Base-by-base conservation (phyloP, 2,888 invertebrate species). In the Ennomos erosarius region DNA sequence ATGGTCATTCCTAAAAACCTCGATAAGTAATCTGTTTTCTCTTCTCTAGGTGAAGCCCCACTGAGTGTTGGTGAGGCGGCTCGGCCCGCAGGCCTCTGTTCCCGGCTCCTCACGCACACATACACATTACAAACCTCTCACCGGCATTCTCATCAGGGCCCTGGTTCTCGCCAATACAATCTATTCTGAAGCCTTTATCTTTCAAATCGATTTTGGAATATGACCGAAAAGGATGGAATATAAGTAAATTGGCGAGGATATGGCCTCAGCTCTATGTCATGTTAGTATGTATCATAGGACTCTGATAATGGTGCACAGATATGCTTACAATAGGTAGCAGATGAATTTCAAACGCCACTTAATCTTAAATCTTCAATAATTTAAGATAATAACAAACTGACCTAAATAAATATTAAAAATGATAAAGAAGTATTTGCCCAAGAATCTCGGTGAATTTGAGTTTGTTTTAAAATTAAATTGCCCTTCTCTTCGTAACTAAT, bases 1-100 rank as follows among this genome's bases (percentile, higher is more conserved):
- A 2, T 2, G 26, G 26, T 26, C 26, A 26, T 6, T 26, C 6
- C 26, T 26, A 4, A 35, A 12, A 9, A 35, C 12, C 1, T 35
- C 16, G 26, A 33, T 38, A 9, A 38, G 10, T 56, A 56, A 56
- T 13, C 37, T 10, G 10, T 13, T 11, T 53, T 36, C 11, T 26
- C 5, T 47, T 34, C 53, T 64, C 9, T 79, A 90, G 90, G 88
- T 91, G 80, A 90, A 91, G 78, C 91, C 90, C 71, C 90, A 90
- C 78, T 91, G 85, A 90, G 81, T 73, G 79, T 73, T 76, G 81
- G 83, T 81, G 81, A 82, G 80, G 73, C 75, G 77, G 77, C 64
- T n/a, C 59, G 65, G 75, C 72, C 75, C 64, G 70, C 71, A 68
- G 63, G 70, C 67, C 65, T 67, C 71, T 72, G 71, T 62, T 67